Evolutionary conservation across 2,797 vertebrate genomes (phyloP), one percentile per base, ranked within the genome.

Genomic region (Buphagus erythrorhynchus): DNA sequence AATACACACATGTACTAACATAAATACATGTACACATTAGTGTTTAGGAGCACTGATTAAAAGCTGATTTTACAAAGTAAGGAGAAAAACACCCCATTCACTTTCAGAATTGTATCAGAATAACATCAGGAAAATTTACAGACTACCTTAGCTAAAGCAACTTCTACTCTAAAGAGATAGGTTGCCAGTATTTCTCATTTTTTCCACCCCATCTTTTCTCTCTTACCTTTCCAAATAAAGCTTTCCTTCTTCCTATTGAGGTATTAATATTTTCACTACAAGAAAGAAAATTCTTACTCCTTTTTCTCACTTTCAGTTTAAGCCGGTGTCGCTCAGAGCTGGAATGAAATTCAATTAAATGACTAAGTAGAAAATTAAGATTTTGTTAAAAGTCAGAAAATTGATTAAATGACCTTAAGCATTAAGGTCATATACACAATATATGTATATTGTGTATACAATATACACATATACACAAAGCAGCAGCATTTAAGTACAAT

Each of bases 1-100:
- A 71, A 2, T 1, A 1, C 24, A 16, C 14, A 21, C 0, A 0
- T 7, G 9, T 51, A n/a, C 21, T 45, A 43, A 36, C 6, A 9
- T 29, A 54, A 80, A 26, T 43, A 68, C 14, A 16, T 0, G 1
- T 13, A 43, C 3, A 22, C 2, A 1, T 45, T 58, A 40, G 22
- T 28, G 5, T 5, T 90, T 28, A 89, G n/a, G 29, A 81, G 58
- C 19, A 38, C 24, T 67, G 85, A 63, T 36, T 88, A 61, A 83
- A 89, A 45, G 17, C 5, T 73, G 16, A 13, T 68, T 43, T 76
- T 74, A 54, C 3, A 43, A 87, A 76, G 45, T 38, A 78, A 73
- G 20, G 19, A 86, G 51, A 36, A 66, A 82, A 82, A 26, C 2
- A 43, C 3, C 6, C 9, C 3, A 5, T 52, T 59, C 45, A 35